phyloP scores from a whole-genome alignment of 2,113 vertebrate species.

The Otus sunia region DNA sequence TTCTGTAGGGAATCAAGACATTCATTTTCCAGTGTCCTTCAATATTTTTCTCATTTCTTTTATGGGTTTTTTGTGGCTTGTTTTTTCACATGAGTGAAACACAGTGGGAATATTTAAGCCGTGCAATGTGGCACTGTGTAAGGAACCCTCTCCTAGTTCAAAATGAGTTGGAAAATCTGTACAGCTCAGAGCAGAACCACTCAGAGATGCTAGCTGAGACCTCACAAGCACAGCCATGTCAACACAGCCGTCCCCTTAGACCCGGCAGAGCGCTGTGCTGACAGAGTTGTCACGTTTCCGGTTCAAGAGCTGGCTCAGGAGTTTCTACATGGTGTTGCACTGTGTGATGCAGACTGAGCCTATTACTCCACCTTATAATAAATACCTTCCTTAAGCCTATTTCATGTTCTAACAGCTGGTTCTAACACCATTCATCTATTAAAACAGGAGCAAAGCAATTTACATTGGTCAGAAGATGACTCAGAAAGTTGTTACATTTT shows the following conservation, averaged over 20 bases:
- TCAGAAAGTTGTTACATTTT: background rate
- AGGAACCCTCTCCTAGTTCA: background rate
- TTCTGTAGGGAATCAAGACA: background rate
- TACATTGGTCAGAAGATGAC: background rate
- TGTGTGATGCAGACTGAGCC: background rate
- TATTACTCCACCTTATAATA: background rate
- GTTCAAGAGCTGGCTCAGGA: background rate
- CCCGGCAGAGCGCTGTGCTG: background rate
- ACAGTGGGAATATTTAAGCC: background rate
- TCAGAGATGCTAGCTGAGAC: background rate
- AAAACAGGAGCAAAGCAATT: background rate
- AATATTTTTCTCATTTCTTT: background rate
- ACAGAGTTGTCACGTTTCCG: background rate
- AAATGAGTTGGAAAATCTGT: background rate
- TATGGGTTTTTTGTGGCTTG: background rate
- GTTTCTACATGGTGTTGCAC: background rate
- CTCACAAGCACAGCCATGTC: background rate
- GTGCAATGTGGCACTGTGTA: background rate
- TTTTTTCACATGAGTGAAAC: background rate
- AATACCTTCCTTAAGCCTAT: background rate
- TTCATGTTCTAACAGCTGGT: background rate
- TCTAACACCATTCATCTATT: background rate
- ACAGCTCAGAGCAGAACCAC: background rate
- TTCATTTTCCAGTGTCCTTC: background rate
- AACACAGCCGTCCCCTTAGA: background rate